phyloP scores from a whole-genome alignment of 2,888 invertebrate genomes.

The Pecten maximus region DNA sequence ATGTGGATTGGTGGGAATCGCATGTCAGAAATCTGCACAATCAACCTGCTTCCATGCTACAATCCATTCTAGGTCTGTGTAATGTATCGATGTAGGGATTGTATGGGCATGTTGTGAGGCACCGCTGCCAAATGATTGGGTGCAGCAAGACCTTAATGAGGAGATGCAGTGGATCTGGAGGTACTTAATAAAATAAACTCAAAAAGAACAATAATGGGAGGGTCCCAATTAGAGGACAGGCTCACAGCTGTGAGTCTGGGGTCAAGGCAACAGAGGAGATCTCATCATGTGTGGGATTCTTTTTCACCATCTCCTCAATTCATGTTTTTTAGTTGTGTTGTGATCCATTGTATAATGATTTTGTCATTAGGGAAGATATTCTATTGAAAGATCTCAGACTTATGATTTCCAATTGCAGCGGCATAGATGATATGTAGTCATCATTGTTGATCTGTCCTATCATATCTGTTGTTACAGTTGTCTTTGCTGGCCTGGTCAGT shows the following conservation, averaged over 20 bases:
- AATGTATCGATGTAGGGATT: neutral
- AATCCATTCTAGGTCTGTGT: constrained; percentile 9
- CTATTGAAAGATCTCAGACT: too few relatives aligned
- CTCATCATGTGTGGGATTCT: neutral
- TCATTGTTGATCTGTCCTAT: too few relatives aligned
- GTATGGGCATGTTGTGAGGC: constrained; percentile 16
- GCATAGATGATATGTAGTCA: too few relatives aligned
- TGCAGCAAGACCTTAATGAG: constrained; percentile 17
- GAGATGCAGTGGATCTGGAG: constrained; percentile 32
- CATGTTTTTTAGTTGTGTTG: too few relatives aligned
- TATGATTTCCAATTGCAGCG: too few relatives aligned
- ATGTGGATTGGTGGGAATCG: neutral
- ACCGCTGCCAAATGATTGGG: neutral
- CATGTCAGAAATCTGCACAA: constrained; percentile 9
- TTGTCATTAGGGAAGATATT: too few relatives aligned
- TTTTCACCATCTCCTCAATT: too few relatives aligned
- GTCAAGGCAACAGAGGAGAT: neutral
- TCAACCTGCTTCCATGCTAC: neutral
- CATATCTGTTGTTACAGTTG: too few relatives aligned
- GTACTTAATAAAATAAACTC: neutral
- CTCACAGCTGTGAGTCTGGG: neutral
- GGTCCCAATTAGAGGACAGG: constrained; percentile 19
- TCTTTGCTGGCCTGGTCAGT: too few relatives aligned
- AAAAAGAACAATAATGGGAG: neutral
- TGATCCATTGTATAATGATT: too few relatives aligned